These are phyloP conservation scores for Hypselothyrea guttata DNA, from an alignment of 2,888 invertebrate genomes.

Conservation along the genomic window DNA sequence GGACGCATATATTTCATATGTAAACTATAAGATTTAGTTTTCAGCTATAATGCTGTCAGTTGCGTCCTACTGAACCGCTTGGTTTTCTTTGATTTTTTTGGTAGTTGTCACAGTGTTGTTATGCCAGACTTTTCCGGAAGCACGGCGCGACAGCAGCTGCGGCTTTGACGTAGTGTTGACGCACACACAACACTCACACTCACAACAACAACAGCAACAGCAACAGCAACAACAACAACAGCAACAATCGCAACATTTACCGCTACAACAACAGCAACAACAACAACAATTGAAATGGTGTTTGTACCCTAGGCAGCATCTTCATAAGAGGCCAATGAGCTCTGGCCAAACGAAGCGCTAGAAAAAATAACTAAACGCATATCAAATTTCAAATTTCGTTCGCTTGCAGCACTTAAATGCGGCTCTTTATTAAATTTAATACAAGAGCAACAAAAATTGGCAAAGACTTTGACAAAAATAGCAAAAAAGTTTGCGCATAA, in stretches of 20 bases:
- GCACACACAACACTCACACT: constrained; percentile 61
- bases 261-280: constrained; percentile 3
- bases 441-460: too few relatives aligned
- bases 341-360: constrained; percentile 31
- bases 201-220: constrained; percentile 28
- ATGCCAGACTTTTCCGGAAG: constrained; percentile 77
- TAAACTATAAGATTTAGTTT: too few relatives aligned
- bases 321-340: constrained; percentile 62
- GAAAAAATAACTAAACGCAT: constrained; percentile 20
- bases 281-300: constrained; percentile 1
- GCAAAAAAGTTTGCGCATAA: constrained; percentile 6
- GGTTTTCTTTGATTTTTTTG: constrained; percentile 21
- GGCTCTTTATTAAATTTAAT: background rate
- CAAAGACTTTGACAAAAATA: background rate
- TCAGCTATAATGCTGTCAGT: too few relatives aligned
- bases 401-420: constrained; percentile 11
- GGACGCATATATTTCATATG: too few relatives aligned
- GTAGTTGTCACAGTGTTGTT: constrained; percentile 55
- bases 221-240: constrained; percentile 9
- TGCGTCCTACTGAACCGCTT: too few relatives aligned
- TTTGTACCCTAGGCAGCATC: constrained; percentile 22
- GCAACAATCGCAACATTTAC: constrained; percentile 17
- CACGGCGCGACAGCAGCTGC: constrained; percentile 75
- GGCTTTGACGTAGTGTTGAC: constrained; percentile 73
- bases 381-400: constrained; percentile 47